Evolutionary conservation across 2,797 vertebrate genomes (phyloP).

Genomic region (Petrocephalus sullivani): DNA sequence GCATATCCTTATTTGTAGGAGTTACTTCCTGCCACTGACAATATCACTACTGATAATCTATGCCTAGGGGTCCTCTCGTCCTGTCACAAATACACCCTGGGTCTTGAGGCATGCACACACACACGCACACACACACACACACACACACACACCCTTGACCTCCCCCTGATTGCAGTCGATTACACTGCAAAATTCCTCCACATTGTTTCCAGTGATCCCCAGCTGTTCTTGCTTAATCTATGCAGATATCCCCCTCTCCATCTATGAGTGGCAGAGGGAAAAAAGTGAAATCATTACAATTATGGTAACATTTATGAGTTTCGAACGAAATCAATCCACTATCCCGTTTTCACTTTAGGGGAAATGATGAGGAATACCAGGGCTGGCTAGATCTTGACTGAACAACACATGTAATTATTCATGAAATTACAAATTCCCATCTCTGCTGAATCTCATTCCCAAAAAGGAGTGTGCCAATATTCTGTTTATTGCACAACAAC

Average conservation of each 20-base stretch:
- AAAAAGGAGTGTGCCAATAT: background rate
- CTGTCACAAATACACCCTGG: background rate
- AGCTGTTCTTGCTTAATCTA: conserved; percentile 79
- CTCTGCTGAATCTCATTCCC: background rate
- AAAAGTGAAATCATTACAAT: background rate
- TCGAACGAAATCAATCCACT: conserved; percentile 14
- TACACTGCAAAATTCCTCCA: conserved; percentile 79
- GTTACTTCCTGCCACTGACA: background rate
- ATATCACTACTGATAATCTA: background rate
- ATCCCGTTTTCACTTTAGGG: conserved; percentile 7
- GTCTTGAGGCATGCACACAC: background rate
- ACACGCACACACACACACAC: conserved; percentile 6
- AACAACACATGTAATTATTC: conserved; percentile 15
- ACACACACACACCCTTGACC: background rate
- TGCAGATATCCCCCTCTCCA: conserved; percentile 75
- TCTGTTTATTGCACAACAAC: background rate
- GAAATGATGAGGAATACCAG: background rate
- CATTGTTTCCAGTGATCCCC: conserved; percentile 79
- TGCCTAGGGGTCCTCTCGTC: background rate
- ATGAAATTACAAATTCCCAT: conserved; percentile 13
- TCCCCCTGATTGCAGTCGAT: conserved; percentile 83
- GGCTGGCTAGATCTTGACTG: conserved; percentile 7
- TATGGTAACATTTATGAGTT: background rate
- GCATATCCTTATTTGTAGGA: background rate
- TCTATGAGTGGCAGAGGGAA: conserved; percentile 43